Base-by-base conservation (phyloP, 2,888 invertebrate species). In the Diarsia brunnea region DNA sequence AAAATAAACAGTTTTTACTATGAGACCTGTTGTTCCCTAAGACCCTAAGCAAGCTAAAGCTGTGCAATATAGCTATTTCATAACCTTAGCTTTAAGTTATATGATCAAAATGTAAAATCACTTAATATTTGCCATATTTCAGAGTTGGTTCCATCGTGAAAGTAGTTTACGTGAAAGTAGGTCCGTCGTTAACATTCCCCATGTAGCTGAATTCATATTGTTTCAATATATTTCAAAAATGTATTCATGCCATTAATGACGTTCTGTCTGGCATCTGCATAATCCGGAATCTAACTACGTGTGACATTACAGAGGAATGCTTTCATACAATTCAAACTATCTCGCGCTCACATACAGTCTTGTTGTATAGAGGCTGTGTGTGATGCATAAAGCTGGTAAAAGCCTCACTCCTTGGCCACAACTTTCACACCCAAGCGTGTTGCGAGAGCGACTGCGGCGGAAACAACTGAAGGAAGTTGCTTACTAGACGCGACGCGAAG, bases 361-460 rank as follows among this genome's bases (percentile, higher is more conserved):
- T 80, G 19, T 55, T 24, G 55, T 51, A 55, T 72, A n/a, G 63
- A 72, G 60, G n/a, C n/a, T n/a, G n/a, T n/a, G 66, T 49, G 21
- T 43, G 49, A 43, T 81, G 81, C 81, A 84, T 84, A 65, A 51
- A 51, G 38, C 64, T 69, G 38, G 43, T 45, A 69, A 84, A 84
- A 72, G 69, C 60, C 24, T 65, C 51, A 47, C 51, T 19, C 31
- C 47, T 24, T 43, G 43, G 16, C 63, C 63, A 63, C 63, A 3
- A 24, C 0, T 1, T 14, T n/a, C 14, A n/a, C 43, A 16, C 8
- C 2, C 38, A 14, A n/a, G 43, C 43, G 14, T 63, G n/a, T 43
- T n/a, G 43, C 63, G 14, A n/a, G 27, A 14, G 38, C 14, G 43
- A 43, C 8, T 63, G 43, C n/a, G n/a, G 14, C 14, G 21, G n/a